Conservation (phyloP, 2,113 vertebrate species). For the Hippoglossus stenolepis region DNA sequence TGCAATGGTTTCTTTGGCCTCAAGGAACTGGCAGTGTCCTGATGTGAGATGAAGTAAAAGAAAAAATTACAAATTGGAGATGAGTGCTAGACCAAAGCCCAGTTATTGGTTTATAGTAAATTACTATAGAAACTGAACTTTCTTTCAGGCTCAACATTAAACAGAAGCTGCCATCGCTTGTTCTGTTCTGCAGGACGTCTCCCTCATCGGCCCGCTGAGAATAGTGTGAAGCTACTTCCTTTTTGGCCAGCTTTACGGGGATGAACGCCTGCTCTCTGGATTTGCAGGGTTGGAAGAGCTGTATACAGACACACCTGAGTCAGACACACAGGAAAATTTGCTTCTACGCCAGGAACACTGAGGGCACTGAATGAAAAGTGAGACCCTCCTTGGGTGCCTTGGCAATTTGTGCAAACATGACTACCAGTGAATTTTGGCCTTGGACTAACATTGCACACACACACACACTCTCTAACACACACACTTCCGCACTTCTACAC, state of each 20-base stretch:
- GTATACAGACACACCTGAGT: constrained; percentile 50
- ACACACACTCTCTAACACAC: not conserved
- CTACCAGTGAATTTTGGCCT: constrained; percentile 43
- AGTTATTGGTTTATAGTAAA: constrained; percentile 19
- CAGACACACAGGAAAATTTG: constrained; percentile 30
- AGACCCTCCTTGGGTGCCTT: constrained; percentile 35
- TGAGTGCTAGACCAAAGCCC: not conserved
- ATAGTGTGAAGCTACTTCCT: constrained; percentile 54
- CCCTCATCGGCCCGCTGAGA: constrained; percentile 47
- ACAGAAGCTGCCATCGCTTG: constrained; percentile 46
- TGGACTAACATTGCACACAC: constrained; percentile 28
- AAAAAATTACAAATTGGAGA: constrained; percentile 28
- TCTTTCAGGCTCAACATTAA: constrained; percentile 27
- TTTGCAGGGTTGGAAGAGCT: constrained; percentile 43
- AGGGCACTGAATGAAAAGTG: constrained; percentile 37
- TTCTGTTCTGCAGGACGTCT: constrained; percentile 49
- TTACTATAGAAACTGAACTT: constrained; percentile 27
- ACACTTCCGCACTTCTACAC: constrained; percentile 27
- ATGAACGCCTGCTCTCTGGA: constrained; percentile 49
- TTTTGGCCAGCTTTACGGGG: constrained; percentile 23
- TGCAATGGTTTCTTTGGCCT: constrained; percentile 19
- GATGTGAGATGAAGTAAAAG: not conserved
- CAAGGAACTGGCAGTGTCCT: not conserved
- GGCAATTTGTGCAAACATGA: constrained; percentile 39
- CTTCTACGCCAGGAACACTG: constrained; percentile 44